These are phyloP conservation scores for Haliclona indistincta DNA, from an alignment of 37 sponge, comb jelly and placozoan genomes.

Conservation along the genomic window DNA sequence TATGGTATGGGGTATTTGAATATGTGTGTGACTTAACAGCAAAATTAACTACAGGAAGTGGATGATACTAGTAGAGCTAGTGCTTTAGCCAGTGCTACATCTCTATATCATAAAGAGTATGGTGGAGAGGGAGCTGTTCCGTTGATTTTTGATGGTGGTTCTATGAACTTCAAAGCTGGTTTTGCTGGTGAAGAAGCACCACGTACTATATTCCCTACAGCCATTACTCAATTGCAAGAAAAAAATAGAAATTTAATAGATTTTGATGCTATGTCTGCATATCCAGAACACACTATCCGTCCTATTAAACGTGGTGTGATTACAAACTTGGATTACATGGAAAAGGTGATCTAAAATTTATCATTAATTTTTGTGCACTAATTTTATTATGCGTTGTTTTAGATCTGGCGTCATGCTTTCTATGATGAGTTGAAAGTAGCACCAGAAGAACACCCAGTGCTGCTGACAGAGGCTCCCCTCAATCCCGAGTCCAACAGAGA, in stretches of 20 bases:
- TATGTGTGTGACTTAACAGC: too few species aligned
- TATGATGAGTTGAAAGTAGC: constrained; percentile 99
- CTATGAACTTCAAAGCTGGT: constrained; percentile 99
- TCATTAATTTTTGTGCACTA: too few species aligned
- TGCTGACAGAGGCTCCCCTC: constrained; percentile 99
- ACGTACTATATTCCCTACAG: constrained; percentile 98
- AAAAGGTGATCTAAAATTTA: too few species aligned
- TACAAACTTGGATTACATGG: constrained; percentile 99
- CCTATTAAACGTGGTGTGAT: constrained; percentile 99
- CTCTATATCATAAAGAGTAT: too few species aligned
- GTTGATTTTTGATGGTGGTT: constrained; percentile 98
- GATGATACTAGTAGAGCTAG: too few species aligned
- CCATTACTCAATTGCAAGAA: constrained; percentile 97
- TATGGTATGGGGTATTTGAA: too few species aligned
- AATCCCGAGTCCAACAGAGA: constrained; percentile 99
- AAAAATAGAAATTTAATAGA: too few species aligned
- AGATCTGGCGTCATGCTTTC: constrained; percentile 99
- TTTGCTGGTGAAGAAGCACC: constrained; percentile 99
- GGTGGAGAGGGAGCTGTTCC: too few species aligned
- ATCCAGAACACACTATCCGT: constrained; percentile 98
- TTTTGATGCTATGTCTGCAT: too few species aligned
- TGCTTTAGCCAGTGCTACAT: too few species aligned
- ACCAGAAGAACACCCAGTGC: constrained; percentile 99
- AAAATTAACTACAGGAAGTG: too few species aligned
- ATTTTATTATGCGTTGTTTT: not conserved